These are phyloP conservation scores for Myotis yumanensis DNA, from an alignment of 2,113 vertebrate genomes.

Conservation along the genomic window DNA sequence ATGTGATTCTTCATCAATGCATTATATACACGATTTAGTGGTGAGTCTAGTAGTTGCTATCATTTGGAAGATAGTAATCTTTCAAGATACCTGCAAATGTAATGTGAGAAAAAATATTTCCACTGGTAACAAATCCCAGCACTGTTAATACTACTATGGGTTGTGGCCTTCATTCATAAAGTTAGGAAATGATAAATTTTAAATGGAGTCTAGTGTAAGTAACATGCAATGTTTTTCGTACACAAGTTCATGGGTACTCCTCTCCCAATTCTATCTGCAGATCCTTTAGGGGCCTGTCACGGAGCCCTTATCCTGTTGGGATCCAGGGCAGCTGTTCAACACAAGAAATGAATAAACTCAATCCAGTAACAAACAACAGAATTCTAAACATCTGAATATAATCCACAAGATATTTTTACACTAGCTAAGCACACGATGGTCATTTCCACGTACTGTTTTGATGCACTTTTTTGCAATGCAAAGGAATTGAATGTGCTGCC, in stretches of 20 bases:
- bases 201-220: neutral
- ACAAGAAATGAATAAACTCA: neutral
- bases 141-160: neutral
- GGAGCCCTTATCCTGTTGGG: neutral
- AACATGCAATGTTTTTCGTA: neutral
- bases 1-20: neutral
- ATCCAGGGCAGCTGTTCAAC: neutral
- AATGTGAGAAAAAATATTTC: neutral
- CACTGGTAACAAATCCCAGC: neutral
- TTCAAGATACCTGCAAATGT: neutral
- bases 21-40: neutral
- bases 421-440: neutral
- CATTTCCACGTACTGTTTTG: neutral
- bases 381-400: neutral
- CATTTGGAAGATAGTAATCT: neutral
- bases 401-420: conserved; percentile 2
- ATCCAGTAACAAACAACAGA: neutral
- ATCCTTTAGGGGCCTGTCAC: neutral
- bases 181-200: neutral
- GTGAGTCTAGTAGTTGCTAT: neutral
- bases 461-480: neutral
- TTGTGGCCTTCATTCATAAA: neutral
- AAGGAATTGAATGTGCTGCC: neutral
- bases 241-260: neutral
- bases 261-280: neutral